A percentile compares a stretch with the other conserved stretches of the same genome.
phyloP scores from a whole-genome alignment of 2,797 vertebrate species.

The Danio tinwini region DNA sequence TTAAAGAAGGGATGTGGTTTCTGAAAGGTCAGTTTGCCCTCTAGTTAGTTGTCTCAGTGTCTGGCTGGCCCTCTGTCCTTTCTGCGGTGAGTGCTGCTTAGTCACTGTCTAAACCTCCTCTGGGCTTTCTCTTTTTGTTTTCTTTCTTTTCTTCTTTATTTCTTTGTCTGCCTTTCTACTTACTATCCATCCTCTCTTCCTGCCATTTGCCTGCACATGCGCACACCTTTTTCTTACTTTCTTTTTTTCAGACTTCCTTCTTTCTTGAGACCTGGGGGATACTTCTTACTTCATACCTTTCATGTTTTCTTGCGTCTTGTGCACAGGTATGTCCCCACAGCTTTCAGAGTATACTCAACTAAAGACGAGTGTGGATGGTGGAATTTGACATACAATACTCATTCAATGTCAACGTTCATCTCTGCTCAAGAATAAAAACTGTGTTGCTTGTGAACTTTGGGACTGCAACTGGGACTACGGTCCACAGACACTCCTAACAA shows the following conservation, averaged over 20 bases:
- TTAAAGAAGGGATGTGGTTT: slow-evolving; percentile 37
- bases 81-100: slow-evolving; percentile 66
- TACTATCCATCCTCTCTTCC: background rate
- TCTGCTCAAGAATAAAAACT: too few relatives aligned
- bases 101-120: slow-evolving; percentile 74
- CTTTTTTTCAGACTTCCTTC: background rate
- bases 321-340: too few relatives aligned
- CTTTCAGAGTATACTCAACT: too few relatives aligned
- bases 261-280: background rate
- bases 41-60: slow-evolving; percentile 10
- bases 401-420: too few relatives aligned
- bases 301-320: too few relatives aligned
- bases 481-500: too few relatives aligned
- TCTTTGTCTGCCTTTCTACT: slow-evolving; percentile 10
- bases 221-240: background rate
- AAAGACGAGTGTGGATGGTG: too few relatives aligned
- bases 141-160: slow-evolving; percentile 57
- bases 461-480: too few relatives aligned
- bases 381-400: too few relatives aligned
- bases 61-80: slow-evolving; percentile 61
- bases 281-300: too few relatives aligned
- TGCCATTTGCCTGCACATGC: background rate
- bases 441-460: too few relatives aligned
- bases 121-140: slow-evolving; percentile 45
- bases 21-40: slow-evolving; percentile 39